These are phyloP conservation scores for Chlorocebus sabaeus DNA, from an alignment of 2,113 vertebrate species.

Conservation along the genomic window DNA sequence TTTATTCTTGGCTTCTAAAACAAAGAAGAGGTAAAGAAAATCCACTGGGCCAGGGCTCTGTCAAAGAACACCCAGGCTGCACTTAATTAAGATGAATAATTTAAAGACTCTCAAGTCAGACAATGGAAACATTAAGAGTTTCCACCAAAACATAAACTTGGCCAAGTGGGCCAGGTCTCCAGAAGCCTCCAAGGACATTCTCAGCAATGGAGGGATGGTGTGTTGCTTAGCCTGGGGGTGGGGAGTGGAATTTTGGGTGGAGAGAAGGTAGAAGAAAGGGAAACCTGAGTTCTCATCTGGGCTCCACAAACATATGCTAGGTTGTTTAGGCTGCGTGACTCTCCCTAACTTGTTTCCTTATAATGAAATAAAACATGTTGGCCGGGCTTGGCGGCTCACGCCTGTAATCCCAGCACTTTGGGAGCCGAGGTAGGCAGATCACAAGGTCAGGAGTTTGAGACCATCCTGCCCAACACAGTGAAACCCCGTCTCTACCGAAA, in stretches of 20 bases:
- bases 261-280: background rate
- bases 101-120: constrained; percentile 54
- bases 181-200: background rate
- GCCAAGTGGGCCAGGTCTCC: background rate
- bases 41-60: background rate
- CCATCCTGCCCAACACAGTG: too few relatives aligned
- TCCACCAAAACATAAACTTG: constrained; percentile 58
- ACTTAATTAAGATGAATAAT: constrained; percentile 68
- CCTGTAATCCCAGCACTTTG: too few relatives aligned
- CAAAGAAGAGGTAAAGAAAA: constrained; percentile 49
- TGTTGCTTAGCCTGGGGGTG: background rate
- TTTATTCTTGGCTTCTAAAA: constrained; percentile 44
- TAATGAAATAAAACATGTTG: background rate
- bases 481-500: too few relatives aligned
- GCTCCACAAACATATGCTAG: background rate
- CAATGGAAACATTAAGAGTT: constrained; percentile 72
- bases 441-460: too few relatives aligned
- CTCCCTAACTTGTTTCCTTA: background rate
- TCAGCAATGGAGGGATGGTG: background rate
- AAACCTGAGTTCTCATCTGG: background rate
- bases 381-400: too few relatives aligned
- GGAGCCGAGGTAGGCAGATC: too few relatives aligned
- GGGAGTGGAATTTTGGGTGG: background rate
- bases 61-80: constrained; percentile 51
- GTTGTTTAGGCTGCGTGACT: background rate